Base-by-base conservation (phyloP, 2,888 invertebrate species). In the Plemyria rubiginata region DNA sequence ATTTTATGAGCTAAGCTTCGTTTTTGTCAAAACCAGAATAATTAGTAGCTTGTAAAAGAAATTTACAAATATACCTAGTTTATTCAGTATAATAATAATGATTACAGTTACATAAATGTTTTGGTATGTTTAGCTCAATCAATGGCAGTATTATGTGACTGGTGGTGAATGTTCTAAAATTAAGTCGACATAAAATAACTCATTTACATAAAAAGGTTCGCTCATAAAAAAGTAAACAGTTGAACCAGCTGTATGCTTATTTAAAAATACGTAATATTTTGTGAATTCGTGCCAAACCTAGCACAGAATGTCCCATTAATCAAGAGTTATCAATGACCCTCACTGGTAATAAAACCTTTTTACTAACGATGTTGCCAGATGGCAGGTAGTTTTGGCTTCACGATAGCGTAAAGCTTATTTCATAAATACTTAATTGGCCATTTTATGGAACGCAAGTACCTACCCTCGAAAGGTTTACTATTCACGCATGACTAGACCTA, bases 301-400 rank as follows among this genome's bases (percentile, higher is more conserved):
- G 40, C 55, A 36, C 29, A 45, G 45, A 59, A 61, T 57, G 16
- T 43, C 22, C 60, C 43, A 59, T 62, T 52, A 56, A 56, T 61
- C 49, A 58, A 32, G 28, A 11, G 12, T 38, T 56, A 64, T 64
- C 59, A 53, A 32, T 57, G 49, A 50, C 16, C 16, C 45, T 16
- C 53, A 15, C 48, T 40, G 4, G 50, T 15, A 40, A 56, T 56
- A 59, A 53, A 53, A 52, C 36, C 55, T 32, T 55, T 48, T 36
- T 53, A 62, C 43, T 50, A 54, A 41, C 54, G 49, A 54, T 38
- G 58, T 38, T 54, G 28, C 54, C 60, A 50, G 48, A 51, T 41
- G 45, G 9, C 15, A 9, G 16, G 22, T 38, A 46, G 28, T 28
- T 52, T 32, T 22, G 9, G 29, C 41, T 41, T 58, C 43, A n/a